Evolutionary conservation across 2,888 invertebrate genomes (phyloP), one percentile per base, ranked within the genome.

Genomic region (Thecocarcelia acutangulata): DNA sequence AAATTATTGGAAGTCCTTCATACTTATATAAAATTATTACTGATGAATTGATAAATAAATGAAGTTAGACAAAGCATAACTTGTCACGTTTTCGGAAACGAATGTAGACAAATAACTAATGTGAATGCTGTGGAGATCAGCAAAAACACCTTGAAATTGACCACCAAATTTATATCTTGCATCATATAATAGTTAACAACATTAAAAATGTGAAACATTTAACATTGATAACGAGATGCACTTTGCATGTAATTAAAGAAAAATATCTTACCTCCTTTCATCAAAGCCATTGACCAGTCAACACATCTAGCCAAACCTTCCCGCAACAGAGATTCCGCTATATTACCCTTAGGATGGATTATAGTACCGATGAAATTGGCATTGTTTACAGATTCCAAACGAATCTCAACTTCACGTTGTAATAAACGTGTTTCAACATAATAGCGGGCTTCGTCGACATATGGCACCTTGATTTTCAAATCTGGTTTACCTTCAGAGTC

Each of bases 231-330:
- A 64, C 73, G 21, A 73, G 56, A 75, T 52, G 76, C 64, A 59
- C 13, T 17, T 8, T 33, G 33, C 3, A n/a, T 24, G 11, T 12
- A 52, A 12, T 9, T 28, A 19, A 42, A 44, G 44, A 48, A 9
- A 5, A 24, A 63, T 40, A n/a, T 87, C 89, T 88, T 85, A 87
- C 94, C 94, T 50, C 94, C 93, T 87, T 93, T 93, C 89, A 96
- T 95, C 83, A 95, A 94, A 9, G 95, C 94, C 92, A 98, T 96
- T 46, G 96, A 96, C 97, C 97, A 97, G 89, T 97, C 97, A 19
- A 97, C 96, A 88, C 98, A 98, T 89, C 94, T 95, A 0, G 98
- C 99, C 87, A 97, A 96, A 15, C 99, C 99, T 90, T 97, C 96
- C 73, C 93, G 93, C 84, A 98, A 91, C 80, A 99, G 92, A 28